Evolutionary conservation across 2,888 invertebrate genomes (phyloP).

Genomic region (Hartigia nigra): DNA sequence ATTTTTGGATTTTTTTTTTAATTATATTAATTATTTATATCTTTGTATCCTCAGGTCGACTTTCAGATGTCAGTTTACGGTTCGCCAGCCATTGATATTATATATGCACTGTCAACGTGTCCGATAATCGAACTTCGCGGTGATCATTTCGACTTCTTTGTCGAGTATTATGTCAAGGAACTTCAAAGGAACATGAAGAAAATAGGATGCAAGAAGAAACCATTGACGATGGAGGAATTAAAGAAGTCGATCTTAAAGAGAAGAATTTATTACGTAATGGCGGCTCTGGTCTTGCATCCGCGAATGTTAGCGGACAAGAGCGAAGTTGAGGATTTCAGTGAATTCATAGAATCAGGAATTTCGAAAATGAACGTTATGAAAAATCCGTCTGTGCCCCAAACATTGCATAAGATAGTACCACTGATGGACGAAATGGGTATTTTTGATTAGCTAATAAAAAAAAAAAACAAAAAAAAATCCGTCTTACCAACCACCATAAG

Average conservation of each 20-base stretch:
- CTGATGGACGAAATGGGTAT: constrained; percentile 37
- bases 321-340: constrained; percentile 36
- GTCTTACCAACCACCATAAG: neutral
- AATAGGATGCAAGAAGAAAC: constrained; percentile 35
- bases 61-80: constrained; percentile 44
- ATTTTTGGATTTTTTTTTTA: neutral
- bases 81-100: constrained; percentile 46
- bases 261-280: constrained; percentile 35
- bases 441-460: constrained; percentile 33
- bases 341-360: constrained; percentile 26
- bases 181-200: constrained; percentile 33
- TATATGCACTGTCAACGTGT: constrained; percentile 41
- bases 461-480: no score
- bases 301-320: constrained; percentile 40
- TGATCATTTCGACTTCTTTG: constrained; percentile 36
- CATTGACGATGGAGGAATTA: constrained; percentile 39
- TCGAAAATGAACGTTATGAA: constrained; percentile 42
- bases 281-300: constrained; percentile 36
- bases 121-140: constrained; percentile 36
- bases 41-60: constrained; percentile 39
- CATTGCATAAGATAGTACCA: constrained; percentile 35
- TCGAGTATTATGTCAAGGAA: constrained; percentile 33
- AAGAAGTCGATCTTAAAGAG: constrained; percentile 39
- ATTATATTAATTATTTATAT: no score
- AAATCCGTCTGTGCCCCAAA: constrained; percentile 31